Conservation (phyloP, 1,140 invertebrate genomes). For the Drosophila mojavensis region DNA sequence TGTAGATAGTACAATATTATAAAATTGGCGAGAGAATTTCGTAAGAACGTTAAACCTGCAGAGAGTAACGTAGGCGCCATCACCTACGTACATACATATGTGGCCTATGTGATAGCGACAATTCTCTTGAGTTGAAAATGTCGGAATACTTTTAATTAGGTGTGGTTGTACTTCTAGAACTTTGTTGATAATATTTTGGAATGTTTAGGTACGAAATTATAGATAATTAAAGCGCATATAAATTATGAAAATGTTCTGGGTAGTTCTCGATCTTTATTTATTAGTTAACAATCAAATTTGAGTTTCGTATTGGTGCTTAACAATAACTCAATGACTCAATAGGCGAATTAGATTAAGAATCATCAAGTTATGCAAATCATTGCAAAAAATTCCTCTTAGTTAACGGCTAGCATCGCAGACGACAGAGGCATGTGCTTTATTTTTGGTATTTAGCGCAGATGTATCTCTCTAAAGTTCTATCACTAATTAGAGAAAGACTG, state of each 20-base stretch:
- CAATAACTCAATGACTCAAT: no score
- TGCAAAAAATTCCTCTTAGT: conserved; percentile 14
- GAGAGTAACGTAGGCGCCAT: conserved; percentile 26
- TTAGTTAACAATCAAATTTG: no score
- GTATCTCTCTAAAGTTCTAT: conserved; percentile 52
- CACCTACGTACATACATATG: background rate
- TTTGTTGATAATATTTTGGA: background rate
- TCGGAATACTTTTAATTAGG: conserved; percentile 8
- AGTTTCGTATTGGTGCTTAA: no score
- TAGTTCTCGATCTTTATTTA: background rate
- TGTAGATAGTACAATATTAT: conserved; percentile 27
- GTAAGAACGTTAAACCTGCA: conserved; percentile 41
- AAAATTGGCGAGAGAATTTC: conserved; percentile 45
- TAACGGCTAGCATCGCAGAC: background rate
- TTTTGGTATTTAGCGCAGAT: conserved; percentile 70
- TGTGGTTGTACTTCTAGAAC: conserved; percentile 29
- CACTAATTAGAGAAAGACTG: conserved; percentile 68
- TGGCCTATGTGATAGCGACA: conserved; percentile 8
- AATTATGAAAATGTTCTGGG: background rate
- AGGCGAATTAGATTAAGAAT: no score
- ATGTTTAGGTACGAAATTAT: background rate
- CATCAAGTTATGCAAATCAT: background rate
- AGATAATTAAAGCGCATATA: background rate
- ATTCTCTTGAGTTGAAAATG: background rate
- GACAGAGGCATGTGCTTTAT: conserved; percentile 49